phyloP scores from a whole-genome alignment of 2,888 invertebrate genomes.

The Ernsta delagoae region DNA sequence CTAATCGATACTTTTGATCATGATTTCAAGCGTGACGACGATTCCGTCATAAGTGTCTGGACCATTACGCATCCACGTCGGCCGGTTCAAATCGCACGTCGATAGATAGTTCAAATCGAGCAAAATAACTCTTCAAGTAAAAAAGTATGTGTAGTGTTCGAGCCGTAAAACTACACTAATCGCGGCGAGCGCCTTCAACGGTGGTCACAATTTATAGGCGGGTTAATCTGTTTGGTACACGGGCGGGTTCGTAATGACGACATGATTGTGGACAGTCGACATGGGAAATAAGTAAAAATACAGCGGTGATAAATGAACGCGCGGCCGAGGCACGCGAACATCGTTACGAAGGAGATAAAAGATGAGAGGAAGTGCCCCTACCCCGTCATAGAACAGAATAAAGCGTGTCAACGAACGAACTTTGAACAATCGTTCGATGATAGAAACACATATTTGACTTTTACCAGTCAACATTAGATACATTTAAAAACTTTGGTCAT shows the following conservation, averaged over 20 bases:
- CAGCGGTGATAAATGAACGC: constrained; percentile 73
- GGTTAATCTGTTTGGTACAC: constrained; percentile 66
- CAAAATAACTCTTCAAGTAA: constrained; percentile 37
- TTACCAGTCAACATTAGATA: too few species aligned
- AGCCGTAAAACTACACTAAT: constrained; percentile 75
- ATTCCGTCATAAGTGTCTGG: constrained; percentile 38
- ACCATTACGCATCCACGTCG: constrained; percentile 25
- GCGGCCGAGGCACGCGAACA: constrained; percentile 67
- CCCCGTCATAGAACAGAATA: too few species aligned
- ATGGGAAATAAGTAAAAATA: constrained; percentile 80
- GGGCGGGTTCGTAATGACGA: constrained; percentile 78
- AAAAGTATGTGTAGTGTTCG: constrained; percentile 54
- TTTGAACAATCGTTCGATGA: too few species aligned
- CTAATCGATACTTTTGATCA: constrained; percentile 47
- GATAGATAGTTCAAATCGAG: constrained; percentile 26
- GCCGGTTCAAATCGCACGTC: constrained; percentile 8
- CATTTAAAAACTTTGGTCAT: too few species aligned
- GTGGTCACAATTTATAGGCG: constrained; percentile 80
- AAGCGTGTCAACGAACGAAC: too few species aligned
- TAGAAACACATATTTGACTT: too few species aligned
- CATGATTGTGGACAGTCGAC: constrained; percentile 80
- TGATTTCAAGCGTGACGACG: constrained; percentile 49
- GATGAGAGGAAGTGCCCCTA: too few species aligned
- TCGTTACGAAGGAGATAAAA: constrained; percentile 52
- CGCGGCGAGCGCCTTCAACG: constrained; percentile 67